These are phyloP conservation scores for Drosophila lowei DNA, from an alignment of 1,140 invertebrate genomes.

Conservation along the genomic window DNA sequence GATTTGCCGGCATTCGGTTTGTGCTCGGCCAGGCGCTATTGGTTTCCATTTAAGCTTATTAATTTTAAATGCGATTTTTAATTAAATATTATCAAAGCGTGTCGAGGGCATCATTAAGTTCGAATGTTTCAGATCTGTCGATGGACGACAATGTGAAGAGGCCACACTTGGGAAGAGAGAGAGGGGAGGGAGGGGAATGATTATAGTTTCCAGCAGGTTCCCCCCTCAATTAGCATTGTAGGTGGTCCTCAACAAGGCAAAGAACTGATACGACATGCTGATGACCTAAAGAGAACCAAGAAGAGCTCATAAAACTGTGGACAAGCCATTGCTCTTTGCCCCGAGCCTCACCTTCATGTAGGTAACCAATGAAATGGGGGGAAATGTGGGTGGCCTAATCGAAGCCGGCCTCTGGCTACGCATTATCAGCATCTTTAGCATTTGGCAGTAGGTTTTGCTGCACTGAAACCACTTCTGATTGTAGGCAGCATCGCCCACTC, in stretches of 20 bases:
- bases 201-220: too few relatives aligned
- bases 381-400: slow-evolving; percentile 72
- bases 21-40: slow-evolving; percentile 72
- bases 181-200: too few relatives aligned
- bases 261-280: slow-evolving; percentile 77
- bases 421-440: slow-evolving; percentile 64
- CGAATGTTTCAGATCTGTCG: slow-evolving; percentile 8
- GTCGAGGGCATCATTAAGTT: slow-evolving; percentile 61
- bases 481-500: slow-evolving; percentile 73
- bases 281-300: slow-evolving; percentile 46
- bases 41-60: slow-evolving; percentile 81
- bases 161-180: too few relatives aligned
- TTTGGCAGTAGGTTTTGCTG: slow-evolving; percentile 53
- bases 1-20: slow-evolving; percentile 42
- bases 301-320: background rate
- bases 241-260: slow-evolving; percentile 63
- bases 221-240: slow-evolving; percentile 35
- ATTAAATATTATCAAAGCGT: slow-evolving; percentile 79
- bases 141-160: too few relatives aligned
- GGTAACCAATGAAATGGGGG: slow-evolving; percentile 72
- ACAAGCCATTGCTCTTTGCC: too few relatives aligned
- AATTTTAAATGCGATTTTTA: slow-evolving; percentile 81
- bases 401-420: slow-evolving; percentile 71
- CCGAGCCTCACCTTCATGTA: slow-evolving; percentile 68
- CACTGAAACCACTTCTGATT: slow-evolving; percentile 80